Evolutionary conservation across 2,888 invertebrate genomes (phyloP).

Genomic region (Tiliacea citrago): DNA sequence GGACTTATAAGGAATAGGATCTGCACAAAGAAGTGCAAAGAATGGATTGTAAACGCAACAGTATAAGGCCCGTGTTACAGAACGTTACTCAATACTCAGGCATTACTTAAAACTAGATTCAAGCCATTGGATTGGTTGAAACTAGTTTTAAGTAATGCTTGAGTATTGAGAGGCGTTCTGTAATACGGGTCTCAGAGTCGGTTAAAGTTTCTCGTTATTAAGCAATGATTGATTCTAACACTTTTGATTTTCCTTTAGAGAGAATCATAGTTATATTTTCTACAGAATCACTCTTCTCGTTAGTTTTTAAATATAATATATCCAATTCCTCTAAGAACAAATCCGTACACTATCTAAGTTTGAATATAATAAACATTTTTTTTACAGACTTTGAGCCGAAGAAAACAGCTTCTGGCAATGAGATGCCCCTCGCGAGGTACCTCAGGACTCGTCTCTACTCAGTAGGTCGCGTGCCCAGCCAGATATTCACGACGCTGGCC

Average conservation of each 20-base stretch:
- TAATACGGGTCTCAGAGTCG: too few relatives aligned
- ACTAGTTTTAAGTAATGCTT: too few relatives aligned
- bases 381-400: slow-evolving; percentile 68
- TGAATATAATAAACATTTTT: background rate
- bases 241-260: background rate
- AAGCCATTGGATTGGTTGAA: too few relatives aligned
- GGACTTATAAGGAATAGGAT: too few relatives aligned
- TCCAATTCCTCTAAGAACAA: background rate
- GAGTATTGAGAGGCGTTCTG: too few relatives aligned
- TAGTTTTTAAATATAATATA: background rate
- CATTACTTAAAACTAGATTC: too few relatives aligned
- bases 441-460: slow-evolving; percentile 72
- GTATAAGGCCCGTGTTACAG: too few relatives aligned
- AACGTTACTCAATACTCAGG: too few relatives aligned
- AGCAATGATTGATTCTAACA: background rate
- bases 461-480: slow-evolving; percentile 70
- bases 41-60: background rate
- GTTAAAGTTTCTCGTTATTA: background rate
- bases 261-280: too few relatives aligned
- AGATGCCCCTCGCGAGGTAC: slow-evolving; percentile 67
- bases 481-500: slow-evolving; percentile 70
- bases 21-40: background rate
- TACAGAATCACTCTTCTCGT: background rate
- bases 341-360: too few relatives aligned
- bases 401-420: slow-evolving; percentile 68